Base-by-base conservation (phyloP, 2,888 invertebrate species). In the Torymus aiolomorphi region DNA sequence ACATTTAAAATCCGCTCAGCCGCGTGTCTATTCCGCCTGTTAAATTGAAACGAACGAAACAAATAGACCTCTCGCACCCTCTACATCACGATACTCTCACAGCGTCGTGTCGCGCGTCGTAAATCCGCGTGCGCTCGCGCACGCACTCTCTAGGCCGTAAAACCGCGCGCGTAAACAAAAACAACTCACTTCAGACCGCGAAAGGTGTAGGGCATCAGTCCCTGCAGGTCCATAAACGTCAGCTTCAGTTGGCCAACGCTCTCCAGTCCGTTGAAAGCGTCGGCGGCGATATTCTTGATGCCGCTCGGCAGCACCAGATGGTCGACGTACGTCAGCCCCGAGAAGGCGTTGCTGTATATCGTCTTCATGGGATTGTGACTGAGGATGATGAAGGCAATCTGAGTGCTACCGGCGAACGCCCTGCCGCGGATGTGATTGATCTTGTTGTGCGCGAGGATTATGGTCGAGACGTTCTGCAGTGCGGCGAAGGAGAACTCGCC, bases 401-500 rank as follows among this genome's bases (percentile, higher is more conserved):
- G 95, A 80, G 95, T 95, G 11, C 97, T 96, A 66, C 97, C 97
- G 2, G 96, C 96, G 87, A 98, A 97, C 24, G 96, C 96, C 88
- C 95, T 95, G 8, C 94, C 94, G 82, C 92, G 92, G 78, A 95
- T 94, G 84, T 94, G 93, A 59, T 92, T 92, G 71, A 95, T 95
- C 86, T 93, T 93, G 88, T 95, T 95, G 89, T 95, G 93, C 16
- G 94, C 93, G 83, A 94, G 92, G 83, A 94, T 92, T 86, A 94
- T 94, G 74, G 93, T 94, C 82, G 94, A 94, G 57, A 97, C 93
- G 87, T 96, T 96, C 86, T 96, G 96, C 16, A 97, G 92, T 0
- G 95, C 95, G 61, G 96, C 95, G 88, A 98, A 96, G 14, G 97
- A 95, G 87, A 95, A 96, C 75, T 95, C 95, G 57, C 96, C 95